phyloP scores from a whole-genome alignment of 2,113 vertebrate species.

The Dromas ardeola region DNA sequence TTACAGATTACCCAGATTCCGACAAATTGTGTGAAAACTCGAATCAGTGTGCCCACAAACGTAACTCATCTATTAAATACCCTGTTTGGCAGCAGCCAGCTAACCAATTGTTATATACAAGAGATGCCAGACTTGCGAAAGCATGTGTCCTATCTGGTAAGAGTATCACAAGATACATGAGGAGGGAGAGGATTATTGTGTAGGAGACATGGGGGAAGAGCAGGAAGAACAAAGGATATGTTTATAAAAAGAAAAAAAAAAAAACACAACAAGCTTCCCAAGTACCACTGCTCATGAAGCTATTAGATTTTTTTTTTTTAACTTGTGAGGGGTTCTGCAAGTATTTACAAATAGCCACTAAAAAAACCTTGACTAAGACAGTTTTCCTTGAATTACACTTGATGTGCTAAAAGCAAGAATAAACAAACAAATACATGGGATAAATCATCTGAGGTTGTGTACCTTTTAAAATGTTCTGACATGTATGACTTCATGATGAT shows the following conservation, averaged over 20 bases:
- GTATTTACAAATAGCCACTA: not conserved
- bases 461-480: not conserved
- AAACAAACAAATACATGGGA: not conserved
- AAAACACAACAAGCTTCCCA: not conserved
- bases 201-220: not conserved
- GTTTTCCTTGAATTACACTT: not conserved
- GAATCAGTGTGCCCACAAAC: not conserved
- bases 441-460: not conserved
- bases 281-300: not conserved
- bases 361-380: not conserved
- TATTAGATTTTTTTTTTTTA: not conserved
- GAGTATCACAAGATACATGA: not conserved
- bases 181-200: not conserved
- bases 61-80: not conserved
- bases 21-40: not conserved
- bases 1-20: not conserved
- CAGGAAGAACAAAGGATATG: slow-evolving; percentile 6
- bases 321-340: not conserved
- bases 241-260: not conserved
- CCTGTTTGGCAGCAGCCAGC: not conserved
- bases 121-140: not conserved
- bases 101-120: not conserved
- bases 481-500: not conserved
- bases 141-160: not conserved
- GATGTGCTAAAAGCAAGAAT: not conserved